Conservation (phyloP, 1,140 invertebrate genomes). For the Geopemphigus sp. region DNA sequence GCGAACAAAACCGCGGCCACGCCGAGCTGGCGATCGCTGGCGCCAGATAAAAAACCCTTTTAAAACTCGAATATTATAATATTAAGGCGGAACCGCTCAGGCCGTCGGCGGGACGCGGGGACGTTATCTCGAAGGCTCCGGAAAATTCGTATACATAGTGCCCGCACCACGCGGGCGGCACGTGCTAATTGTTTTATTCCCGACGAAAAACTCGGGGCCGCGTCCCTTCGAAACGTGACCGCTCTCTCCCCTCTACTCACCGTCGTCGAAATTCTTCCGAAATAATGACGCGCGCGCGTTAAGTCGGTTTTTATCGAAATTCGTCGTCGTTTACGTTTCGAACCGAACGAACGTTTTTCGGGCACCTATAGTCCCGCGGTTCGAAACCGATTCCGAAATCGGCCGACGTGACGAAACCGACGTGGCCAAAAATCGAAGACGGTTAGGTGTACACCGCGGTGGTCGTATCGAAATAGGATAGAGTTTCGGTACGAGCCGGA, state of each 20-base stretch:
- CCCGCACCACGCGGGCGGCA: neutral
- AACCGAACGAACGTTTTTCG: too few species aligned
- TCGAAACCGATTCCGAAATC: neutral
- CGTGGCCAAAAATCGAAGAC: neutral
- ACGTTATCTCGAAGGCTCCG: neutral
- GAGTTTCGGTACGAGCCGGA: too few species aligned
- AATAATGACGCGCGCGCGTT: neutral
- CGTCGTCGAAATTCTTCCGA: neutral
- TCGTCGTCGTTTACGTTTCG: too few species aligned
- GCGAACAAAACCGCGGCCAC: neutral
- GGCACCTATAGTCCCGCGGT: too few species aligned
- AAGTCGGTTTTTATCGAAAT: too few species aligned
- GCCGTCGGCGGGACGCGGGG: neutral
- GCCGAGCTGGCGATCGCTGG: neutral
- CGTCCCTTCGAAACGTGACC: slow-evolving; percentile 8
- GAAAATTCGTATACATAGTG: neutral
- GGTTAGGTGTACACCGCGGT: neutral
- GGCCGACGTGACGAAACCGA: neutral
- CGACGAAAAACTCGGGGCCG: neutral
- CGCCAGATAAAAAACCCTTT: slow-evolving; percentile 10
- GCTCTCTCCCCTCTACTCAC: too few species aligned
- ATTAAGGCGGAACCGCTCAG: too few species aligned
- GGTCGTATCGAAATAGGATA: too few species aligned
- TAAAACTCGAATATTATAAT: slow-evolving; percentile 1
- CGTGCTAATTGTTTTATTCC: neutral